A percentile compares a stretch with the other conserved stretches of the same genome.
These are phyloP conservation scores for Sarcophaga caerulescens DNA, from an alignment of 2,888 invertebrate genomes.

Conservation along the genomic window DNA sequence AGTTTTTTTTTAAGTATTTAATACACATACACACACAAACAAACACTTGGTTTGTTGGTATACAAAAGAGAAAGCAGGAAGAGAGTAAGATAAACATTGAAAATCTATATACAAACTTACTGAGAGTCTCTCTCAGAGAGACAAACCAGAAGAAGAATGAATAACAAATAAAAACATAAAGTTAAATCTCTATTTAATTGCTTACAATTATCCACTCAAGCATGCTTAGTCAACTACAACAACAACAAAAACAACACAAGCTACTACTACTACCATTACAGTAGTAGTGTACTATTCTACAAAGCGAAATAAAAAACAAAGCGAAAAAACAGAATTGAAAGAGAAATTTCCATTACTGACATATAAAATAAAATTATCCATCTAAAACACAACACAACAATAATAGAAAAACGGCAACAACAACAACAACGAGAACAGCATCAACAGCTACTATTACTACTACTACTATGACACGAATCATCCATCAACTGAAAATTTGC, in stretches of 20 bases:
- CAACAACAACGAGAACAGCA: too few species aligned
- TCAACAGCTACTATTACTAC: too few species aligned
- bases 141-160: neutral
- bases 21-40: neutral
- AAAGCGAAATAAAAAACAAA: neutral
- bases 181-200: constrained; percentile 64
- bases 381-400: constrained; percentile 14
- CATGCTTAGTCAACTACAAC: constrained; percentile 43
- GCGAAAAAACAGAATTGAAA: neutral
- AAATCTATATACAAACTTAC: too few species aligned
- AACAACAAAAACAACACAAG: constrained; percentile 11
- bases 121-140: too few species aligned
- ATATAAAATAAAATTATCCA: constrained; percentile 31
- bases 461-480: neutral
- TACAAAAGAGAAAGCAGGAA: too few species aligned
- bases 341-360: constrained; percentile 39
- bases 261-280: constrained; percentile 4
- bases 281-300: neutral
- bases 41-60: neutral
- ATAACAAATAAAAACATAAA: constrained; percentile 45
- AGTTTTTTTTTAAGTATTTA: constrained; percentile 16
- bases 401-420: constrained; percentile 17
- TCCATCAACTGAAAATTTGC: constrained; percentile 50
- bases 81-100: too few species aligned
- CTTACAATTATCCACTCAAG: constrained; percentile 66